Percentiles rank a stretch among this genome's conserved stretches.
Conservation (phyloP, 2,113 vertebrate genomes). For the Piaya cayana region DNA sequence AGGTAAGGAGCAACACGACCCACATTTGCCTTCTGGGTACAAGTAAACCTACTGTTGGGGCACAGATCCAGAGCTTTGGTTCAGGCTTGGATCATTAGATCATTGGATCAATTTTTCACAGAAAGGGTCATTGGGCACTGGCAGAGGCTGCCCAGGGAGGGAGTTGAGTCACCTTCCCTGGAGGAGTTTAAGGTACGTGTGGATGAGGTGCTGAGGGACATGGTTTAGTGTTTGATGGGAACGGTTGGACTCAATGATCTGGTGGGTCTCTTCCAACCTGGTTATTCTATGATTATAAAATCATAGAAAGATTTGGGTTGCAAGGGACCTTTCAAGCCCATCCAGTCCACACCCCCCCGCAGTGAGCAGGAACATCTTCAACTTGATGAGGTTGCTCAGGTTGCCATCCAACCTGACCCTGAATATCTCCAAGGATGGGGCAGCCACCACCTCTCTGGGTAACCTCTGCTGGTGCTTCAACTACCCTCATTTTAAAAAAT, state of each 20-base stretch:
- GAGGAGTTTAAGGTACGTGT: too few relatives aligned
- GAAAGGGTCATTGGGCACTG: too few relatives aligned
- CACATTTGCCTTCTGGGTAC: neutral
- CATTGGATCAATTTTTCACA: too few relatives aligned
- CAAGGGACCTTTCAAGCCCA: neutral
- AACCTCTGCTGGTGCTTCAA: neutral
- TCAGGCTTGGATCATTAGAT: neutral
- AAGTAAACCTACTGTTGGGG: rapidly evolving
- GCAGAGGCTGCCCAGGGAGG: too few relatives aligned
- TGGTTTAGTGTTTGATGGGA: too few relatives aligned
- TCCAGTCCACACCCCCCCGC: neutral
- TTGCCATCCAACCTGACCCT: rapidly evolving
- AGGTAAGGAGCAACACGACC: neutral
- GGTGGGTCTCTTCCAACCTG: too few relatives aligned
- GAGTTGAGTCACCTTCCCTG: too few relatives aligned
- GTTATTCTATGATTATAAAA: too few relatives aligned
- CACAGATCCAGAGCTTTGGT: neutral
- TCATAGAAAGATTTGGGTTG: neutral
- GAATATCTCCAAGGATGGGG: neutral
- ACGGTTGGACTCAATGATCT: too few relatives aligned
- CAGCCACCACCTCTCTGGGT: neutral
- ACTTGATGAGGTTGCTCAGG: neutral
- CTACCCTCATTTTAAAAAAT: neutral
- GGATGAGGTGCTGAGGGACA: too few relatives aligned
- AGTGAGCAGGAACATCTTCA: rapidly evolving